These are phyloP conservation scores for Scopus umbretta DNA, from an alignment of 2,113 vertebrate species.

Conservation along the genomic window DNA sequence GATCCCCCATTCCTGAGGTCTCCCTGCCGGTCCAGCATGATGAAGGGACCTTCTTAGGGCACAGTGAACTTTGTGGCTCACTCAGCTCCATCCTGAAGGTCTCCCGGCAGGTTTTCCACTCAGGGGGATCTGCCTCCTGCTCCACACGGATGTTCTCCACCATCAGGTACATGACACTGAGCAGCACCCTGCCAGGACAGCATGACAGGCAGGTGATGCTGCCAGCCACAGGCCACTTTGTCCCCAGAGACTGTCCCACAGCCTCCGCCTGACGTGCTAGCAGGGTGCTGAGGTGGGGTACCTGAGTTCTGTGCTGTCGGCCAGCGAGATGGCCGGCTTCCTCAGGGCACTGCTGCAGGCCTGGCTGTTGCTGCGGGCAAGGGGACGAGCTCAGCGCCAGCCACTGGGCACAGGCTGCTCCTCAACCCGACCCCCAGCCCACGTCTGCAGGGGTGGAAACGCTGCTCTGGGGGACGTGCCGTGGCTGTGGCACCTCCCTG, in stretches of 20 bases:
- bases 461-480: accelerated
- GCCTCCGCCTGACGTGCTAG: background rate
- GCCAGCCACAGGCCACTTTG: background rate
- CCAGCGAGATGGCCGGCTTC: conserved; percentile 94
- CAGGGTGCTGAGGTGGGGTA: background rate
- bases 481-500: accelerated
- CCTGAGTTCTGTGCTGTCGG: conserved; percentile 97
- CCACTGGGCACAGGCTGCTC: accelerated
- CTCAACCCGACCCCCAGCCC: background rate
- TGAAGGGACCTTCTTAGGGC: accelerated
- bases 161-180: conserved; percentile 96
- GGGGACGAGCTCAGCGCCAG: accelerated
- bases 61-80: conserved; percentile 37
- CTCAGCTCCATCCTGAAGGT: conserved; percentile 88
- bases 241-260: background rate
- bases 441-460: accelerated
- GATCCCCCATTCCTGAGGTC: background rate
- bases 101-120: conserved; percentile 83
- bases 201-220: accelerated
- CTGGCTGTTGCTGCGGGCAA: conserved; percentile 85
- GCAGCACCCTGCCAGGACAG: conserved; percentile 77
- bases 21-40: accelerated
- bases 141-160: conserved; percentile 89
- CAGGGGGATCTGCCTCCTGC: conserved; percentile 74
- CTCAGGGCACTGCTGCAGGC: conserved; percentile 89